Base-by-base conservation (phyloP, 23 tunicate genomes). In the Ascidia mentula region DNA sequence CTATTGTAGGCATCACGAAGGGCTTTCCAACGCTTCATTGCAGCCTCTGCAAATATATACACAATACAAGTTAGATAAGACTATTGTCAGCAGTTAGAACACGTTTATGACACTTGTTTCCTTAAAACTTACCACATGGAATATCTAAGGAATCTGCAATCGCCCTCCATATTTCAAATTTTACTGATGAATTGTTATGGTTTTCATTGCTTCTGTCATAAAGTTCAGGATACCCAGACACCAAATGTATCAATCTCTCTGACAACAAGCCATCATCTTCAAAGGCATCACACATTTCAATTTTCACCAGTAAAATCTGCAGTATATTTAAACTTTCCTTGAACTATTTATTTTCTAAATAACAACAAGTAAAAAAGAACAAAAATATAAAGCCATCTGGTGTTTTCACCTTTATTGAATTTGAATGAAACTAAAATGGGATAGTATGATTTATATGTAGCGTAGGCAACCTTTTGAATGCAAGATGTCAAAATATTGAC, bases 161-260 rank as follows among this genome's bases (percentile, higher is more conserved):
- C 24, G 65, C 65, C 24, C 65, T 53, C 65, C 65, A 53, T 5
- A 53, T 53, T 53, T 53, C 65, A 53, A 53, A 53, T 53, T 53
- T 53, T 9, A 53, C 65, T 53, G 22, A 26, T 5, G 65, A 53
- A 28, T 53, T 53, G 13, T 53, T 53, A 9, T 53, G 65, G 24
- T 53, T 53, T 53, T 53, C 65, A 53, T 53, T 53, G 65, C 65
- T 53, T 53, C 65, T 53, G 65, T 53, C 65, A 53, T 53, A 53
- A 20, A 53, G 13, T 9, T 53, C 65, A 20, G 65, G 65, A 28
- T 53, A 53, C 24, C 65, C 65, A 6, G 65, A 53, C 22, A 53
- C 65, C 13, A 53, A 53, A 53, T 53, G 65, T 20, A 53, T 53
- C 13, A 53, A 53, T 53, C 65, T 53, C 24, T 53, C 65, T 5